Evolutionary conservation across 2,797 vertebrate genomes (phyloP).

Genomic region (Hapalemur alaotrensis): DNA sequence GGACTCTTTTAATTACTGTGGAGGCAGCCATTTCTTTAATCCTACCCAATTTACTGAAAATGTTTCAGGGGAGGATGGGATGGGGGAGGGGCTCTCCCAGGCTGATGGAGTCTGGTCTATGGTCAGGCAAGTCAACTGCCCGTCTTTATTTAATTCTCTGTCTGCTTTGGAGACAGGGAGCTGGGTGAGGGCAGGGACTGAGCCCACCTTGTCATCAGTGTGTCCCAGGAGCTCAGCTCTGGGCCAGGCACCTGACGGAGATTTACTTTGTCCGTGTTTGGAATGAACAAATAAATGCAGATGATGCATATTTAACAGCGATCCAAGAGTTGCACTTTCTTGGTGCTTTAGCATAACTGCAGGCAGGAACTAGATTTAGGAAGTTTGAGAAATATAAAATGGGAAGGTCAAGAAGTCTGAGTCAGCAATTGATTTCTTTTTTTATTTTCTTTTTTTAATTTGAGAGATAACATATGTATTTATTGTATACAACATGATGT

Average conservation of each 20-base stretch:
- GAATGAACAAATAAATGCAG: neutral
- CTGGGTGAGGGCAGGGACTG: neutral
- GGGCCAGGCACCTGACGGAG: neutral
- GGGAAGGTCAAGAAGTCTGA: neutral
- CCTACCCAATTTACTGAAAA: slow-evolving; percentile 40
- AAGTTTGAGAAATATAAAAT: slow-evolving; percentile 12
- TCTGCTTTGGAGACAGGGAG: neutral
- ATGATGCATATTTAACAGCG: neutral
- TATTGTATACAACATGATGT: neutral
- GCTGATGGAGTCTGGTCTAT: neutral
- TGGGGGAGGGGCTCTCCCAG: neutral
- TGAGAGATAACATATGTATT: neutral
- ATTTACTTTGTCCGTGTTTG: neutral
- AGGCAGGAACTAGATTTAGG: slow-evolving; percentile 1
- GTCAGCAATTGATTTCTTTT: neutral
- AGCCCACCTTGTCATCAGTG: neutral
- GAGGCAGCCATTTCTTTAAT: slow-evolving; percentile 47
- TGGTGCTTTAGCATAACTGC: neutral
- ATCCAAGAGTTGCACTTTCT: neutral
- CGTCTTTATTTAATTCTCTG: slow-evolving; percentile 44
- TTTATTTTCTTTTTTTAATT: neutral
- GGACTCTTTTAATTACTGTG: slow-evolving; percentile 35
- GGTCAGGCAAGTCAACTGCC: neutral
- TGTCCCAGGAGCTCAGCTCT: neutral
- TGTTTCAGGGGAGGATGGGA: neutral